These are phyloP conservation scores for Thermophis baileyi DNA, from an alignment of 2,113 vertebrate species.

Conservation along the genomic window DNA sequence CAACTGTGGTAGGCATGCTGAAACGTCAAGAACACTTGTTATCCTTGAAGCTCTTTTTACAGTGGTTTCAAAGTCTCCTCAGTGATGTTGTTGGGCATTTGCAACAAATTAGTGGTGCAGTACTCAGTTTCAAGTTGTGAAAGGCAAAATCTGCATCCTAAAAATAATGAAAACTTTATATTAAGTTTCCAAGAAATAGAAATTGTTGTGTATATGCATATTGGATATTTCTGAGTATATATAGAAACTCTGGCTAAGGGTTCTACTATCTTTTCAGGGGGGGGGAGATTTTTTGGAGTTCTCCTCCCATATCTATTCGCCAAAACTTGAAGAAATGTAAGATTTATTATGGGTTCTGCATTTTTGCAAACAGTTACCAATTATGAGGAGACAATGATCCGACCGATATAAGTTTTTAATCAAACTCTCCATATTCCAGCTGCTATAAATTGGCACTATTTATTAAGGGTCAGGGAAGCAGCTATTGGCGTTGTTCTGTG, in stretches of 20 bases:
- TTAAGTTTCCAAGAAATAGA: not conserved
- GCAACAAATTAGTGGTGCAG: not conserved
- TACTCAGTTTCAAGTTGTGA: not conserved
- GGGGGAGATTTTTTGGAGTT: not conserved
- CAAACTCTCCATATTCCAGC: not conserved
- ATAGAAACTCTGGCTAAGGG: not conserved
- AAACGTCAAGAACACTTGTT: not conserved
- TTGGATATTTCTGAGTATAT: not conserved
- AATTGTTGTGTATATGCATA: not conserved
- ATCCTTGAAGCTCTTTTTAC: not conserved
- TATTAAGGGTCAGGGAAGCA: not conserved
- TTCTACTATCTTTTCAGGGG: not conserved
- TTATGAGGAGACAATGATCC: not conserved
- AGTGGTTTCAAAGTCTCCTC: not conserved
- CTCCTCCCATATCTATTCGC: not conserved
- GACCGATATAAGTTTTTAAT: not conserved
- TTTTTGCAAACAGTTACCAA: not conserved
- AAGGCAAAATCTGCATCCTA: not conserved
- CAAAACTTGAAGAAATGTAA: not conserved
- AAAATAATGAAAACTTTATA: not conserved
- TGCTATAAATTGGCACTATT: not conserved
- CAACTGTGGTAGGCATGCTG: not conserved
- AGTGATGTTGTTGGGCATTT: not conserved
- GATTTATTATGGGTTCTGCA: too few species aligned
- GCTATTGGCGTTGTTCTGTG: not conserved